A percentile compares a stretch with the other conserved stretches of the same genome.
Evolutionary conservation across 2,113 vertebrate species (phyloP).

Genomic region (Stigmatopora argus): DNA sequence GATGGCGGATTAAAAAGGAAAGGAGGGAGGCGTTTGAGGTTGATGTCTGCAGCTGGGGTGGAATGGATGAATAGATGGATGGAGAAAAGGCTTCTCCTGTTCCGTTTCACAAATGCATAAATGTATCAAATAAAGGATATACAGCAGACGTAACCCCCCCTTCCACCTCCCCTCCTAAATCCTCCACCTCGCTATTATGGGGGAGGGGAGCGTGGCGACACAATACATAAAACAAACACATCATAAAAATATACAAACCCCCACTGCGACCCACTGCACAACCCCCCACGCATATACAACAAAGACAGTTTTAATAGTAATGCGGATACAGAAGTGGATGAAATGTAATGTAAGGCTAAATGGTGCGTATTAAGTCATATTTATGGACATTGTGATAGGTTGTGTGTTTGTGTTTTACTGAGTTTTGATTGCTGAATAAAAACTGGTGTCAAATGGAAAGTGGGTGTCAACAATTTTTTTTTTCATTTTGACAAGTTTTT

Average conservation of each 20-base stretch:
- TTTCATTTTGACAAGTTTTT: neutral
- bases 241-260: slow-evolving; percentile 38
- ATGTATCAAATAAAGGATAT: slow-evolving; percentile 35
- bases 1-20: neutral
- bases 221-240: slow-evolving; percentile 41
- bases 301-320: neutral
- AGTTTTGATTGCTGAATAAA: neutral
- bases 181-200: slow-evolving; percentile 32
- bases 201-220: slow-evolving; percentile 51
- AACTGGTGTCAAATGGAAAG: neutral
- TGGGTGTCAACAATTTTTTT: neutral
- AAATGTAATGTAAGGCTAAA: neutral
- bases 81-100: slow-evolving; percentile 52
- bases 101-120: slow-evolving; percentile 38
- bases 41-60: neutral
- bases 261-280: slow-evolving; percentile 3
- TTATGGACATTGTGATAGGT: neutral
- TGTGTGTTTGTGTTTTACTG: neutral
- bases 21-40: neutral
- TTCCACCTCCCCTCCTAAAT: slow-evolving; percentile 45
- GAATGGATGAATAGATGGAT: slow-evolving; percentile 19
- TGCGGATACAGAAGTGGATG: neutral
- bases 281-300: neutral
- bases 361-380: neutral
- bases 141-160: slow-evolving; percentile 45